Evolutionary conservation across 2,113 vertebrate species (phyloP).

Genomic region (Hypocryptadius cinnamomeus): DNA sequence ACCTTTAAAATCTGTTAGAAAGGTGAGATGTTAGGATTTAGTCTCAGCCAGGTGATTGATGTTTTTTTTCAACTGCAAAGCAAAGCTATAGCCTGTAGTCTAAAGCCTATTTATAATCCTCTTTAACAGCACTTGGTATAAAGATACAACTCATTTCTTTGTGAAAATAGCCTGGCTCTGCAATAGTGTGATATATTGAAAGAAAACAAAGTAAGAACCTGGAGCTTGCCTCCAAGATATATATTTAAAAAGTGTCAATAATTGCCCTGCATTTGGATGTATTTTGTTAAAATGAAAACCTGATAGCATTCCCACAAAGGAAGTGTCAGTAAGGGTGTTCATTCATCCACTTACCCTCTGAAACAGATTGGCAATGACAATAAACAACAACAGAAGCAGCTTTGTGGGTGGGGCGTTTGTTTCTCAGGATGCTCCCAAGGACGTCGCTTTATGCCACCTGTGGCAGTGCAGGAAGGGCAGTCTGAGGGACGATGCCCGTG

Average conservation of each 20-base stretch:
- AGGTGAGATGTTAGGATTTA: conserved; percentile 60
- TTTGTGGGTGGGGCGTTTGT: background rate
- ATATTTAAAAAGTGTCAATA: background rate
- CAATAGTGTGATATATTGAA: background rate
- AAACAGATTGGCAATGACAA: background rate
- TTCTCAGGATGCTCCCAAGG: background rate
- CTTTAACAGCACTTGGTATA: conserved; percentile 46
- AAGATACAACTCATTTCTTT: conserved; percentile 56
- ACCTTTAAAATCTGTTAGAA: conserved; percentile 63
- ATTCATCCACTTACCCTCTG: background rate
- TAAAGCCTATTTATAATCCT: conserved; percentile 60
- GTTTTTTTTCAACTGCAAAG: conserved; percentile 41
- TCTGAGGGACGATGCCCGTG: background rate
- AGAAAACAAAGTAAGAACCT: conserved; percentile 21
- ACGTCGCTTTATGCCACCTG: background rate
- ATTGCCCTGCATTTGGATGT: background rate
- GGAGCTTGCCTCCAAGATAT: background rate
- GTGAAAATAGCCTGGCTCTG: conserved; percentile 34
- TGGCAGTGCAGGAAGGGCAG: background rate
- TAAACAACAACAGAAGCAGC: background rate
- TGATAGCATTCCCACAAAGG: background rate
- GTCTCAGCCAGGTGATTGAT: conserved; percentile 54
- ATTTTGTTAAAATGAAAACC: background rate
- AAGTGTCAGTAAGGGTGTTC: background rate
- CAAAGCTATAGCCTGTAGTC: conserved; percentile 48